Conservation (phyloP, 92 coral and sea anemone genomes). For the Pocillopora grandis region DNA sequence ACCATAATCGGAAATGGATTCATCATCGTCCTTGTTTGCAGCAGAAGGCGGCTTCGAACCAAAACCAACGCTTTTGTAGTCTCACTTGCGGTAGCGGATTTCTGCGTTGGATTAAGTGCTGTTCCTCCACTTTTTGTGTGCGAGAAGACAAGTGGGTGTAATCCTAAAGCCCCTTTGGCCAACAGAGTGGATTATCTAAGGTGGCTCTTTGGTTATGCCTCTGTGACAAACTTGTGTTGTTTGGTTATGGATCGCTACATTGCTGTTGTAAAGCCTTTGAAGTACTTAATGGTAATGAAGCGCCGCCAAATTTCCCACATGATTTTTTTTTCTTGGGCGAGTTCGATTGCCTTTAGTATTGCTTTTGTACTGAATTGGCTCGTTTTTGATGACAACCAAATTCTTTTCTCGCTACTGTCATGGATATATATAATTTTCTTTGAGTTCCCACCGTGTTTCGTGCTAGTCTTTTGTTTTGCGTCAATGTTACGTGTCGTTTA, state of each 20-base stretch:
- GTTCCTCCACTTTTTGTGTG: constrained; percentile 16
- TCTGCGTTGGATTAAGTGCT: constrained; percentile 4
- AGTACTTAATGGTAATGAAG: not conserved
- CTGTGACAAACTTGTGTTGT: constrained; percentile 14
- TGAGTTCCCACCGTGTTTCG: not conserved
- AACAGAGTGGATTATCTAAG: not conserved
- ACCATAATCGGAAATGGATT: constrained; percentile 18
- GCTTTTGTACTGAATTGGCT: not conserved
- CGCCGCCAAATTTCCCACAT: not conserved
- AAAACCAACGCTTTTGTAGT: not conserved
- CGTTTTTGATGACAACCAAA: not conserved
- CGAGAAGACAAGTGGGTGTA: not conserved
- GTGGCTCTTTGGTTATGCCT: not conserved
- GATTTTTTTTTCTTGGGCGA: not conserved
- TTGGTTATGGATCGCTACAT: not conserved
- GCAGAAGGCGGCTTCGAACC: not conserved
- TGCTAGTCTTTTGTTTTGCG: not conserved
- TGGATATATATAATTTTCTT: not conserved
- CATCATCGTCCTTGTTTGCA: constrained; percentile 1
- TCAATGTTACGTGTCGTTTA: not conserved
- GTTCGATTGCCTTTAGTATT: not conserved
- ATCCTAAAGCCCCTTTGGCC: not conserved
- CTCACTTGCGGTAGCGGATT: not conserved
- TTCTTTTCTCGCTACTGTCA: not conserved
- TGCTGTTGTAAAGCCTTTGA: too few relatives aligned